These are phyloP conservation scores for Lepidurus arcticus DNA, from an alignment of 1,140 invertebrate genomes.

Conservation along the genomic window DNA sequence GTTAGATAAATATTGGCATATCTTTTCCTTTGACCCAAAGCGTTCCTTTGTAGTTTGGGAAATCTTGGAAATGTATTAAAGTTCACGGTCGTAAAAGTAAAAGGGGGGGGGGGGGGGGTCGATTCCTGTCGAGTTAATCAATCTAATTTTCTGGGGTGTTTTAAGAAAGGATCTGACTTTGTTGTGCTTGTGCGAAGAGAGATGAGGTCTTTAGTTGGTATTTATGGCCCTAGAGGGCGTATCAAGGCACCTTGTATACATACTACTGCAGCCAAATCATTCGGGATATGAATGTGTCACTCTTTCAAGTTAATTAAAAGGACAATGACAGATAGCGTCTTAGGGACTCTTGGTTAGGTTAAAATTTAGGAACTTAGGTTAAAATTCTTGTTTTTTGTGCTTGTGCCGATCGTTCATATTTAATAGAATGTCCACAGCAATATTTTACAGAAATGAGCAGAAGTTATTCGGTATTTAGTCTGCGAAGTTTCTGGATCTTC, in stretches of 20 bases:
- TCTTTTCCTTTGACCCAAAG: neutral
- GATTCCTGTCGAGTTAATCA: neutral
- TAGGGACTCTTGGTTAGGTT: neutral
- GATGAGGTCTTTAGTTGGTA: neutral
- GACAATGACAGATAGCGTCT: neutral
- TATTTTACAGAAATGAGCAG: too few species aligned
- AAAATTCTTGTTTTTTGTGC: neutral
- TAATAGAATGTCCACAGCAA: neutral
- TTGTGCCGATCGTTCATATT: neutral
- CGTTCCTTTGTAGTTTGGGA: neutral
- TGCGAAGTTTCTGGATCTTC: too few species aligned
- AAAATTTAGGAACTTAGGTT: neutral
- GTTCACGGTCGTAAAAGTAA: neutral
- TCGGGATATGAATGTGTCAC: neutral
- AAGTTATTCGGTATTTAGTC: too few species aligned
- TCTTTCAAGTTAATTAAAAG: neutral
- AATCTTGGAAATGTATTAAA: neutral
- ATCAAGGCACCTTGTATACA: neutral
- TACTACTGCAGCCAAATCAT: neutral
- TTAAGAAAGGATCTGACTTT: neutral
- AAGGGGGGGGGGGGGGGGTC: neutral
- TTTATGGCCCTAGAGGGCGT: neutral
- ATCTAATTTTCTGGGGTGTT: neutral
- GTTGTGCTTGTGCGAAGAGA: neutral
- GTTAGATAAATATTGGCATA: neutral